Percentiles rank a stretch among this genome's conserved stretches.
Evolutionary conservation across 2,888 invertebrate genomes (phyloP).

Genomic region (Cephus pygmeus): DNA sequence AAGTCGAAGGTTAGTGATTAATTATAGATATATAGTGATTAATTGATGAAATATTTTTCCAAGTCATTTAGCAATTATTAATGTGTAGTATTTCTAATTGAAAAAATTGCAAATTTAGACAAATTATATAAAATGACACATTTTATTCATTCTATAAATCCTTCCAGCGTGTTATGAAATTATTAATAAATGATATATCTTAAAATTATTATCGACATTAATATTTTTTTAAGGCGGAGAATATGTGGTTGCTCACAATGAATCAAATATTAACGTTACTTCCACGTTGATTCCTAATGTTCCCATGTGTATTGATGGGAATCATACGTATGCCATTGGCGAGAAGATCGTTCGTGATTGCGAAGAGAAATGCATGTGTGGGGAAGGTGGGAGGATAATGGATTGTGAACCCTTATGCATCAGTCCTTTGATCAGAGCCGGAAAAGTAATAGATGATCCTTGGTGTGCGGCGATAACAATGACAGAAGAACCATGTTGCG

Average conservation of each 20-base stretch:
- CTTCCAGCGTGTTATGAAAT: not conserved
- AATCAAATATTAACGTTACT: slow-evolving; percentile 40
- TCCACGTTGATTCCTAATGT: slow-evolving; percentile 22
- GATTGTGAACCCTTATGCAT: slow-evolving; percentile 79
- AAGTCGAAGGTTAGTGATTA: slow-evolving; percentile 51
- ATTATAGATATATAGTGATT: not conserved
- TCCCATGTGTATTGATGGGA: slow-evolving; percentile 60
- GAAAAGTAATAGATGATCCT: slow-evolving; percentile 75
- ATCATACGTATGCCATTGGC: slow-evolving; percentile 71
- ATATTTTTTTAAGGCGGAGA: slow-evolving; percentile 47
- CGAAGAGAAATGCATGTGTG: slow-evolving; percentile 82
- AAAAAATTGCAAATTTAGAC: not conserved
- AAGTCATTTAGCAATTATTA: not conserved
- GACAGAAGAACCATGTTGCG: slow-evolving; percentile 78
- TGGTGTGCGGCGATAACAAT: slow-evolving; percentile 78
- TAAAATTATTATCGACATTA: not conserved
- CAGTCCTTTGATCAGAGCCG: slow-evolving; percentile 76
- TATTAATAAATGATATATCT: not conserved
- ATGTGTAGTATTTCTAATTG: not conserved
- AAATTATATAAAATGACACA: not conserved
- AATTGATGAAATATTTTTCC: not conserved
- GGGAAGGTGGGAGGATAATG: slow-evolving; percentile 71
- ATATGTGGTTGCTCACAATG: slow-evolving; percentile 50
- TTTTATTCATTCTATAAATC: not conserved
- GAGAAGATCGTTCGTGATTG: slow-evolving; percentile 80